These are phyloP conservation scores for Caiman crocodilus DNA, from an alignment of 2,797 vertebrate genomes.

Conservation along the genomic window DNA sequence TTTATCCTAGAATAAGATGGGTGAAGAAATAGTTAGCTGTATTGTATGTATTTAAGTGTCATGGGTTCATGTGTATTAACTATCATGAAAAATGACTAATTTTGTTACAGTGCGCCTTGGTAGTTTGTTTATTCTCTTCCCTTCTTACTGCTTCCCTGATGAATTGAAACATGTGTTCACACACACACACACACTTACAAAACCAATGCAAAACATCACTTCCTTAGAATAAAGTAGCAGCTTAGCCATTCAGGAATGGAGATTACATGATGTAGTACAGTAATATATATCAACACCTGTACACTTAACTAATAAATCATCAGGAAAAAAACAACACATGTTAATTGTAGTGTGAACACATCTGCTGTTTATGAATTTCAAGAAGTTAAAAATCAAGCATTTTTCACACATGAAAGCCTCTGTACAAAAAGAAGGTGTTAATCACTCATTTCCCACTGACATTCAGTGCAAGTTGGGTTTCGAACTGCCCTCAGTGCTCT, in stretches of 20 bases:
- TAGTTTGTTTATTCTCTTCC: not conserved
- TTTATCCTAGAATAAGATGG: not conserved
- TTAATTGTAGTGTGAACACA: not conserved
- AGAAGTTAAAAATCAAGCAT: not conserved
- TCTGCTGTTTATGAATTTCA: not conserved
- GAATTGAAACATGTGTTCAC: not conserved
- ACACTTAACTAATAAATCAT: not conserved
- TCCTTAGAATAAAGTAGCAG: slow-evolving; percentile 1
- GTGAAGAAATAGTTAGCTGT: not conserved
- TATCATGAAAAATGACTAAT: too few relatives aligned
- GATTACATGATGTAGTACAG: rapidly evolving
- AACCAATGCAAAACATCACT: not conserved
- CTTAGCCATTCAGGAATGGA: not conserved
- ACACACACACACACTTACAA: not conserved
- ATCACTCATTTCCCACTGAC: not conserved
- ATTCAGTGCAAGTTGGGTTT: not conserved
- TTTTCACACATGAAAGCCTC: not conserved
- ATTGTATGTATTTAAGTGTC: not conserved
- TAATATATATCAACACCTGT: not conserved
- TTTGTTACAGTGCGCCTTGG: not conserved
- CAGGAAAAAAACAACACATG: not conserved
- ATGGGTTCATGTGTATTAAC: not conserved
- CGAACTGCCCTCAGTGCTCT: not conserved
- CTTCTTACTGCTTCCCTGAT: not conserved
- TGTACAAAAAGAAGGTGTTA: not conserved